Percentiles rank a stretch among this genome's conserved stretches.
Conservation (phyloP, 2,113 vertebrate genomes). For the Nesogale talazaci region DNA sequence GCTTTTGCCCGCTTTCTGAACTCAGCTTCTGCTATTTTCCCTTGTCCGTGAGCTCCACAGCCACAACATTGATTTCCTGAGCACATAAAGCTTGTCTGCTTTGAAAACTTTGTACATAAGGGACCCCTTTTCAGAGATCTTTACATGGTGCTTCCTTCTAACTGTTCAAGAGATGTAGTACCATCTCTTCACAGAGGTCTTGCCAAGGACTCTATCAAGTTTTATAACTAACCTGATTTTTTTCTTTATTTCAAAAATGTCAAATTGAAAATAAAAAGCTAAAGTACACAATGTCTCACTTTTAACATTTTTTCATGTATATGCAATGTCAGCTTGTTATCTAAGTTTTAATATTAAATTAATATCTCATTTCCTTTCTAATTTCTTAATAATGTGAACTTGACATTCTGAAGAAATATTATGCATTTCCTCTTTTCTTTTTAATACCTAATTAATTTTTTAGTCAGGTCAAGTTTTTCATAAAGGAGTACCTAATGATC, state of each 20-base stretch:
- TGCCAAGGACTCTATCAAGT: too few species aligned
- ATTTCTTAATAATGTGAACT: not conserved
- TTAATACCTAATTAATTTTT: not conserved
- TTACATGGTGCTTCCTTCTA: too few species aligned
- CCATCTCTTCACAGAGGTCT: too few species aligned
- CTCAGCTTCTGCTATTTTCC: not conserved
- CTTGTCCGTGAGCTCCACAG: too few species aligned
- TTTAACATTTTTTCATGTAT: not conserved
- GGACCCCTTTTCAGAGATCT: too few species aligned
- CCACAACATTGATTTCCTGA: too few species aligned
- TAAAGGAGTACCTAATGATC: constrained; percentile 5
- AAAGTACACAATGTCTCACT: not conserved
- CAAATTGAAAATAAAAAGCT: not conserved
- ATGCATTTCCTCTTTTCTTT: not conserved
- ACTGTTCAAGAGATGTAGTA: too few species aligned
- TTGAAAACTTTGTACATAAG: too few species aligned
- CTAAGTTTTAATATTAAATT: not conserved
- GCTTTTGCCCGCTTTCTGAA: not conserved
- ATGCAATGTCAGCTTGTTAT: not conserved
- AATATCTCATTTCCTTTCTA: not conserved
- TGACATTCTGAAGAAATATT: not conserved
- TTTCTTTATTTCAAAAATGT: not conserved
- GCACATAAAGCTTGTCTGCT: too few species aligned
- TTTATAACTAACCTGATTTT: not conserved
- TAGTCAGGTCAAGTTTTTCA: not conserved